Evolutionary conservation across 2,113 vertebrate species (phyloP).

Genomic region (Phylloscopus trochiloides): DNA sequence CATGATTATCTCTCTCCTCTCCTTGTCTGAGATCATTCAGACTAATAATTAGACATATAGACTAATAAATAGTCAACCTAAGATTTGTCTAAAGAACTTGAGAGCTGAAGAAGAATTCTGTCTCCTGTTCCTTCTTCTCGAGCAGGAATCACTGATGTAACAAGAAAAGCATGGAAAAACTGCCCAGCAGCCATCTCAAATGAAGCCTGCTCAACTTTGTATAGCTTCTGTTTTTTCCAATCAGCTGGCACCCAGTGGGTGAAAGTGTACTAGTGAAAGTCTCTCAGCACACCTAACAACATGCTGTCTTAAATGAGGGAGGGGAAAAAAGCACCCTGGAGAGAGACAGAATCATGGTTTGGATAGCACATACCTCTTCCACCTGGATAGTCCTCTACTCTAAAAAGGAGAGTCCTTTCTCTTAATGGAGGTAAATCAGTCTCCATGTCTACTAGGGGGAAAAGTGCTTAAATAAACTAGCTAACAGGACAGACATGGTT

Average conservation of each 20-base stretch:
- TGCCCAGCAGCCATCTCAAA: background rate
- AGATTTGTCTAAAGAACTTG: background rate
- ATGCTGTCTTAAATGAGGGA: background rate
- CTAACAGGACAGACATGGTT: background rate
- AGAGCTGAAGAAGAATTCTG: background rate
- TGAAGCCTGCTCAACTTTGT: background rate
- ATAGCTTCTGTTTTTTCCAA: background rate
- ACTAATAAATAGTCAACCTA: background rate
- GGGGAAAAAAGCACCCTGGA: background rate
- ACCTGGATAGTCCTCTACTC: background rate
- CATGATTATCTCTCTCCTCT: background rate
- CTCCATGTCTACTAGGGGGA: background rate
- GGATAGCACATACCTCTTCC: background rate
- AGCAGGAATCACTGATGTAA: background rate
- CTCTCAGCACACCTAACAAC: background rate
- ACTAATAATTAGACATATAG: background rate
- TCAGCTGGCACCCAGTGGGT: background rate
- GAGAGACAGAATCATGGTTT: background rate
- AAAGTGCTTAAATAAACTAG: background rate
- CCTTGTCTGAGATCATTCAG: background rate
- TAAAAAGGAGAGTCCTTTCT: background rate
- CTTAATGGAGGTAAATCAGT: background rate
- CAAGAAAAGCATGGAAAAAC: background rate
- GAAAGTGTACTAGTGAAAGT: background rate
- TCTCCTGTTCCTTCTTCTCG: background rate